Evolutionary conservation across 2,113 vertebrate genomes (phyloP), one percentile per base, ranked within the genome.

Genomic region (Pterocles burchelli): DNA sequence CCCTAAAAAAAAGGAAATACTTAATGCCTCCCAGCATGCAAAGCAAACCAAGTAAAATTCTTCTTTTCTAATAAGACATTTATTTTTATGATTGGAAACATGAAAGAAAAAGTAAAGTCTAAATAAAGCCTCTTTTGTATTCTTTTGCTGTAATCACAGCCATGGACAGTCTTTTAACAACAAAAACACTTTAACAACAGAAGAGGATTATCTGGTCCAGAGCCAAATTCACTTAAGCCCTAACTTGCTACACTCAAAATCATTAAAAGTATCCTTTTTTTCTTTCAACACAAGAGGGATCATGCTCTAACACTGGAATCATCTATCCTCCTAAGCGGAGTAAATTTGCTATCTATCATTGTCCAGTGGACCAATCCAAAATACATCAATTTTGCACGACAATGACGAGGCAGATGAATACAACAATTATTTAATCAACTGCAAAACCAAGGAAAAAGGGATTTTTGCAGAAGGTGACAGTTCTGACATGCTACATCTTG

Each of bases 121-220:
- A 97, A 94, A 93, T 80, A 90, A 89, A 95, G 76, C 24, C 54
- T 84, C 90, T 84, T 92, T 94, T 95, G 84, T 95, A 82, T 79
- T 92, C 71, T 13, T 57, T 87, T 26, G n/a, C 49, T 89, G 87
- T 72, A 89, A 95, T 68, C 84, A 46, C 41, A 91, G 62, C 48
- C 94, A 73, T 34, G 49, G 66, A 62, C 94, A 85, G 45, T 68
- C 74, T 93, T 94, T 75, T 82, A 89, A 90, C 43, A 72, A 49
- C 41, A 41, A 41, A 41, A 41, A 41, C 41, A 41, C 41, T 41
- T 41, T 41, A 41, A 41, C 73, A 87, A 85, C 80, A 96, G 61
- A 78, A 70, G n/a, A 88, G 29, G 48, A 89, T 72, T 89, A 78
- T 61, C 61, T 82, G 94, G 81, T 78, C 74, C 41, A 73, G 3